Evolutionary conservation across 2,888 invertebrate genomes (phyloP), one percentile per base, ranked within the genome.

Genomic region (Cheilosia variabilis): DNA sequence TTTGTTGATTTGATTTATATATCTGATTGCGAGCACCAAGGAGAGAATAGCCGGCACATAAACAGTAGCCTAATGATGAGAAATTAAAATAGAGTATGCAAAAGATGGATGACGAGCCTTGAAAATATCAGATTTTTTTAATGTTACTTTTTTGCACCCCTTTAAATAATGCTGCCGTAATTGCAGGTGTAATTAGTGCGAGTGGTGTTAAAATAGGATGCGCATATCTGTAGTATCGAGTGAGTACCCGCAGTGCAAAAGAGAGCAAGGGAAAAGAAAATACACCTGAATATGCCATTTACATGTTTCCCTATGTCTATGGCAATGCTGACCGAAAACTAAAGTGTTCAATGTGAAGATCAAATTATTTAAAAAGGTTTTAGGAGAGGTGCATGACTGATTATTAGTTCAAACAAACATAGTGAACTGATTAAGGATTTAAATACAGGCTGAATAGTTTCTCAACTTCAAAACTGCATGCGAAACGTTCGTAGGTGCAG

Each of bases 11-110:
- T 57, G 63, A 37, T 72, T 72, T 65, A 65, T 53, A 34, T 65
- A 41, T 45, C 50, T 65, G 65, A 71, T 50, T 58, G 78, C 57
- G 34, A 22, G 47, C 27, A 24, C 52, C 45, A 19, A 47, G 41
- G 31, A 53, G 53, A 37, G 45, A 62, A 37, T 55, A 15, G 45
- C 50, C 37, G 45, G 17, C 41, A 79, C 57, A 53, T 73, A 73
- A 80, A 80, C 73, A 68, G 73, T 73, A 80, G 73, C 80, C 41
- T 80, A 80, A 80, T 80, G 73, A 80, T 80, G 80, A 80, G 80
- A 80, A 80, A 79, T 79, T 79, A 65, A 79, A 79, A 62, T 73
- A 80, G 80, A 80, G 73, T 80, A 73, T 43, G 45, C 63, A 41
- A 57, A 79, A 79, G 72, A 79, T 79, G 72, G 34, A 79, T 79